These are phyloP conservation scores for Watsonalla cultraria DNA, from an alignment of 2,888 invertebrate species.

Conservation along the genomic window DNA sequence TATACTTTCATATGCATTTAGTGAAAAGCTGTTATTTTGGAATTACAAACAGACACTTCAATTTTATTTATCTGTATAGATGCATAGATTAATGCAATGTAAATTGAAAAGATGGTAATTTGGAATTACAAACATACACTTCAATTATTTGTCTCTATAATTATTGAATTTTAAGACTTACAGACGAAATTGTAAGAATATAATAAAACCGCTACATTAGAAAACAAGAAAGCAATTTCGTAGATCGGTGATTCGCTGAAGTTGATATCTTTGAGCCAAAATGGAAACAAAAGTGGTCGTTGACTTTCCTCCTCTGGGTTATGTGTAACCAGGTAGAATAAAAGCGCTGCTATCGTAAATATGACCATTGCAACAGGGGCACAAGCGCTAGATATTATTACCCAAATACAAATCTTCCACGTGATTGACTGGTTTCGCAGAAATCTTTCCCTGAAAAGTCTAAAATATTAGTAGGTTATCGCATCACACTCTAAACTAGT, in stretches of 20 bases:
- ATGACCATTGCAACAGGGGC: constrained; percentile 24
- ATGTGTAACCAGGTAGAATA: constrained; percentile 27
- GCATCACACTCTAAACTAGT: too few species aligned
- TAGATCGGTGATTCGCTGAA: constrained; percentile 39
- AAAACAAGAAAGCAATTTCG: constrained; percentile 38
- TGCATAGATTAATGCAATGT: too few species aligned
- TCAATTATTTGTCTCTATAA: too few species aligned
- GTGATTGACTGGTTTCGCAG: constrained; percentile 42
- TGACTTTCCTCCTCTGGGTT: constrained; percentile 21
- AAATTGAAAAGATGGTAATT: too few species aligned
- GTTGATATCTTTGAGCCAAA: constrained; percentile 40
- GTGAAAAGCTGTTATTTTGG: too few species aligned
- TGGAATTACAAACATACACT: too few species aligned
- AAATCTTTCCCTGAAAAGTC: constrained; percentile 35
- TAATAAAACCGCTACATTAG: constrained; percentile 23
- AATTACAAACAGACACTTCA: too few species aligned
- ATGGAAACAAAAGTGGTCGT: constrained; percentile 46
- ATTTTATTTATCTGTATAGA: too few species aligned
- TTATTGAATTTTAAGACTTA: constrained; percentile 27
- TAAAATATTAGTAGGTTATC: background rate
- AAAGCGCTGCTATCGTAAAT: constrained; percentile 20
- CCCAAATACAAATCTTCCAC: constrained; percentile 32
- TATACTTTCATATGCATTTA: too few species aligned
- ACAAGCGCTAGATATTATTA: constrained; percentile 14
- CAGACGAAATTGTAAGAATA: constrained; percentile 41